Evolutionary conservation across 64 coral and sea anemone species (phyloP).

Genomic region (Montipora capricornis): DNA sequence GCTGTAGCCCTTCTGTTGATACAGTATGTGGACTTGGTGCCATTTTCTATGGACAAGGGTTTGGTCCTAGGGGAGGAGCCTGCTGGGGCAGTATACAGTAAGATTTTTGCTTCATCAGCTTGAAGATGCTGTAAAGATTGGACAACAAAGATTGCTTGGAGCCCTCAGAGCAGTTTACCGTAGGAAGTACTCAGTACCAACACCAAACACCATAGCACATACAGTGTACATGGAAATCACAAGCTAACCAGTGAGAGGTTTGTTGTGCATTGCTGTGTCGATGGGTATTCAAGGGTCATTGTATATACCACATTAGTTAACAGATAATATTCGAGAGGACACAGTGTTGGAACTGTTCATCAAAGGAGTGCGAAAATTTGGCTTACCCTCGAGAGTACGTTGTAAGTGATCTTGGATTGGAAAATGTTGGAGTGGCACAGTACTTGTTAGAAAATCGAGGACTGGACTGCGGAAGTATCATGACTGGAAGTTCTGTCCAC

Average conservation of each 20-base stretch:
- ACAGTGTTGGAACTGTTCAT: conserved; percentile 28
- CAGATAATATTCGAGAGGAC: conserved; percentile 41
- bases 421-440: conserved; percentile 61
- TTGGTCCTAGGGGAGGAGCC: too few species aligned
- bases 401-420: conserved; percentile 33
- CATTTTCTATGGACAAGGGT: too few species aligned
- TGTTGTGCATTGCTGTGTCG: too few species aligned
- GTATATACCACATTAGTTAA: conserved; percentile 42
- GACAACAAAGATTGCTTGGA: conserved; percentile 72
- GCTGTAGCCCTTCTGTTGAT: too few species aligned
- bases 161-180: conserved; percentile 70
- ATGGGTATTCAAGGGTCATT: conserved; percentile 42
- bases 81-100: too few species aligned
- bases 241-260: too few species aligned
- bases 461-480: background rate
- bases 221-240: too few species aligned
- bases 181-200: conserved; percentile 14
- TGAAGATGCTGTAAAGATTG: conserved; percentile 54
- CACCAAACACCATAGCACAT: too few species aligned
- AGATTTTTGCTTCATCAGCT: background rate
- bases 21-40: too few species aligned
- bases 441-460: conserved; percentile 67
- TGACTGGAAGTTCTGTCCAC: background rate
- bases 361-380: conserved; percentile 26
- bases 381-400: conserved; percentile 46